Percentiles rank a stretch among this genome's conserved stretches.
Conservation (phyloP, 2,113 vertebrate species). For the Spheniscus mendiculus region DNA sequence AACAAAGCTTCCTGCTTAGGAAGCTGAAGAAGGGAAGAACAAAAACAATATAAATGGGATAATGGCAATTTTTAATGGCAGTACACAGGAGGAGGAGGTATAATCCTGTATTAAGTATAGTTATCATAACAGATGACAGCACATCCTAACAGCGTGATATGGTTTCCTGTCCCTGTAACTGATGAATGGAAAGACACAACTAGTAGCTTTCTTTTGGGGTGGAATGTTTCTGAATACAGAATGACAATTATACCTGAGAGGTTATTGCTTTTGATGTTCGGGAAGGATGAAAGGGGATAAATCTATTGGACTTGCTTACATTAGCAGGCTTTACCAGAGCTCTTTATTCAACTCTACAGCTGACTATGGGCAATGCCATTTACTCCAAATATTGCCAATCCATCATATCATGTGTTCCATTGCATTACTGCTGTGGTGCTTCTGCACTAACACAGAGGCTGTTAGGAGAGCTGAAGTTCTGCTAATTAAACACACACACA, state of each 20-base stretch:
- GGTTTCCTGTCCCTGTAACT: neutral
- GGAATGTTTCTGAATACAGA: neutral
- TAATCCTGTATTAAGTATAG: neutral
- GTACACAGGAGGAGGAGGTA: neutral
- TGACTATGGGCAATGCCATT: neutral
- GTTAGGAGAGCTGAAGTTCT: neutral
- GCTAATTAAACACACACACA: neutral
- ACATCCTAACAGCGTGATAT: neutral
- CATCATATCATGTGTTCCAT: neutral
- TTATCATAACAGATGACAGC: neutral
- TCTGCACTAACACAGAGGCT: neutral
- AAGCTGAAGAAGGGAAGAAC: neutral
- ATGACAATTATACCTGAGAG: neutral
- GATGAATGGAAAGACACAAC: neutral
- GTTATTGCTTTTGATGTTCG: neutral
- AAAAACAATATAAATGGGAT: neutral
- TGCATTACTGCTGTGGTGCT: neutral
- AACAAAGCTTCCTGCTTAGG: neutral
- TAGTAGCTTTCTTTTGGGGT: neutral
- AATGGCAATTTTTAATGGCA: neutral
- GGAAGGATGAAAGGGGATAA: neutral
- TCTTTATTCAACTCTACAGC: neutral
- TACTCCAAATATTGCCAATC: neutral
- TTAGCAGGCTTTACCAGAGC: neutral
- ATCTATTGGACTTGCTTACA: neutral